These are phyloP conservation scores for Microtus agrestis DNA, from an alignment of 2,797 vertebrate species.

Conservation along the genomic window DNA sequence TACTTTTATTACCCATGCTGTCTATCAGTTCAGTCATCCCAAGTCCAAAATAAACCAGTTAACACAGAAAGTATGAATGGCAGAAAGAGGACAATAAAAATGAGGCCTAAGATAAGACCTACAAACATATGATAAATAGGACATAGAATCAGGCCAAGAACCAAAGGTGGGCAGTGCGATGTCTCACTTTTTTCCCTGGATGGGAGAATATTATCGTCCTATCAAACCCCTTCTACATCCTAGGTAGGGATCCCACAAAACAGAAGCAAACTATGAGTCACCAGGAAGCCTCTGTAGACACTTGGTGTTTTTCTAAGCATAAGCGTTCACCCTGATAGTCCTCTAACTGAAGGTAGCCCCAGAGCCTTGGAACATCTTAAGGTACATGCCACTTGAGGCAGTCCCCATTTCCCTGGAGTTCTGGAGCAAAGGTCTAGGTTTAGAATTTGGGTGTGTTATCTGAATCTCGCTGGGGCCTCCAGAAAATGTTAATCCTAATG, in stretches of 20 bases:
- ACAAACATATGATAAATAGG: not conserved
- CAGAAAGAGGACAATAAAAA: not conserved
- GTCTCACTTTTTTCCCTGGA: not conserved
- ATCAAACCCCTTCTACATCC: not conserved
- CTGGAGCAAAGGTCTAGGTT: not conserved
- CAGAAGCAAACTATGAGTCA: not conserved
- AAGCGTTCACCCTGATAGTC: not conserved
- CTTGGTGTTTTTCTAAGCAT: not conserved
- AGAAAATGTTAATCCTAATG: not conserved
- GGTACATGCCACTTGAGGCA: not conserved
- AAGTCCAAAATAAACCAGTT: not conserved
- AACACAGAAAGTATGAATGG: not conserved
- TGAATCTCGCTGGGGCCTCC: not conserved
- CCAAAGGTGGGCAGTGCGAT: not conserved
- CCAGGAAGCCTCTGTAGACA: not conserved
- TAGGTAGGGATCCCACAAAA: not conserved
- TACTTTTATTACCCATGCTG: not conserved
- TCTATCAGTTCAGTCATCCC: not conserved
- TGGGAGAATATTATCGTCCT: not conserved
- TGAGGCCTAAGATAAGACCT: not conserved
- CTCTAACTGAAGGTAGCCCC: not conserved
- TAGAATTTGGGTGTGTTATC: not conserved
- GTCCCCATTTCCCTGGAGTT: not conserved
- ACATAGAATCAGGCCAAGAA: not conserved
- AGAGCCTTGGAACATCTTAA: not conserved